Evolutionary conservation across 2,113 vertebrate genomes (phyloP).

Genomic region (Manacus vitellinus): DNA sequence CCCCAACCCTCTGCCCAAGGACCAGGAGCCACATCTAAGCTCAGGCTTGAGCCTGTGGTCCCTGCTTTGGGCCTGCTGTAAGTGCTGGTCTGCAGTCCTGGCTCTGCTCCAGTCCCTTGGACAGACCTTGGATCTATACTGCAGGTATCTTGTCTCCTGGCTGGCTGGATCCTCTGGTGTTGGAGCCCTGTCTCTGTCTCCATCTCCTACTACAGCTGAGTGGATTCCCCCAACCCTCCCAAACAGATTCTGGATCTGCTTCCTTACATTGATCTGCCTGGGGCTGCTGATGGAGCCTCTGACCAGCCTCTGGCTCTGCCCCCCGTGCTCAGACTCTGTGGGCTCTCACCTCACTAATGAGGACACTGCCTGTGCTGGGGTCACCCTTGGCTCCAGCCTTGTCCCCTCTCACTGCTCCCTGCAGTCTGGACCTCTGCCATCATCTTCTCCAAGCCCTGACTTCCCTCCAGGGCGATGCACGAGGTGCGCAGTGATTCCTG

Average conservation of each 20-base stretch:
- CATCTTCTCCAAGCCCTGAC: background rate
- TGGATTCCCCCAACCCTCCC: background rate
- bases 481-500: background rate
- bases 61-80: background rate
- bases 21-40: background rate
- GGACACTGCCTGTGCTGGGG: background rate
- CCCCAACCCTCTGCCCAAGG: background rate
- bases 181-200: background rate
- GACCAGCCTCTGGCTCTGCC: background rate
- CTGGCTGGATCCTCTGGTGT: background rate
- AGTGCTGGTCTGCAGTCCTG: background rate
- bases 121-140: background rate
- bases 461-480: rapidly evolving
- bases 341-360: background rate
- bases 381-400: background rate
- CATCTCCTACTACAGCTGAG: background rate
- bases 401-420: background rate
- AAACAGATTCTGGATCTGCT: background rate
- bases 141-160: background rate
- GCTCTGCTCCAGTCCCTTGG: background rate
- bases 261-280: background rate
- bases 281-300: background rate
- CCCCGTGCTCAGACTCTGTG: background rate
- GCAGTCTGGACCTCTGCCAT: background rate
- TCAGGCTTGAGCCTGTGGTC: background rate